Conservation (phyloP, 2,113 vertebrate genomes). For the Elaphurus davidianus region DNA sequence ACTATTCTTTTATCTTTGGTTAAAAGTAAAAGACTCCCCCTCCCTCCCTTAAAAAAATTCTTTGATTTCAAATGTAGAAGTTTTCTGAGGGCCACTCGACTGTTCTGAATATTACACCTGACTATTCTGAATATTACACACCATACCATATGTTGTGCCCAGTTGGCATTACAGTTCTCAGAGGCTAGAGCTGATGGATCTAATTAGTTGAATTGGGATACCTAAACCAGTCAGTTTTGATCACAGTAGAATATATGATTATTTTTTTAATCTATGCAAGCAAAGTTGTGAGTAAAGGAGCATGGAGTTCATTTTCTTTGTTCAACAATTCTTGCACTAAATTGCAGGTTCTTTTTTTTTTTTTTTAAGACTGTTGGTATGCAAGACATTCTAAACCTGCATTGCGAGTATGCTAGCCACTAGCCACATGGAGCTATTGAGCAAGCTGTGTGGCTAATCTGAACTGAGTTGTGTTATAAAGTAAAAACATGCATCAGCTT, state of each 20-base stretch:
- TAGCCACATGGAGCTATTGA: background rate
- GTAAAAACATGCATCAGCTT: background rate
- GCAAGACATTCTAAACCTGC: background rate
- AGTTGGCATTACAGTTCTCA: background rate
- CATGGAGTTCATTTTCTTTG: constrained; percentile 8
- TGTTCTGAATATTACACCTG: background rate
- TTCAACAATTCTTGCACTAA: background rate
- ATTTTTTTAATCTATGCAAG: background rate
- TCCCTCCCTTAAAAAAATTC: background rate
- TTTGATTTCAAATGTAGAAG: background rate
- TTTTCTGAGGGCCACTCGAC: background rate
- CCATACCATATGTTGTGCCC: background rate
- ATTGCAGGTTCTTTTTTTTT: background rate
- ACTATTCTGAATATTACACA: background rate
- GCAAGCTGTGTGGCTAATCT: background rate
- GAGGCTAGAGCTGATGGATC: background rate
- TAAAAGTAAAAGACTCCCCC: background rate
- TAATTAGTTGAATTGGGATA: background rate
- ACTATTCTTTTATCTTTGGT: background rate
- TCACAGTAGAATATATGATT: background rate
- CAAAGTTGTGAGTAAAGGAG: background rate
- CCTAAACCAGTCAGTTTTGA: background rate
- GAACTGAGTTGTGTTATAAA: background rate
- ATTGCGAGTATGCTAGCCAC: background rate
- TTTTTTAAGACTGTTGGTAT: background rate